Conservation (phyloP, 2,888 invertebrate genomes). For the Nomada ferruginata region DNA sequence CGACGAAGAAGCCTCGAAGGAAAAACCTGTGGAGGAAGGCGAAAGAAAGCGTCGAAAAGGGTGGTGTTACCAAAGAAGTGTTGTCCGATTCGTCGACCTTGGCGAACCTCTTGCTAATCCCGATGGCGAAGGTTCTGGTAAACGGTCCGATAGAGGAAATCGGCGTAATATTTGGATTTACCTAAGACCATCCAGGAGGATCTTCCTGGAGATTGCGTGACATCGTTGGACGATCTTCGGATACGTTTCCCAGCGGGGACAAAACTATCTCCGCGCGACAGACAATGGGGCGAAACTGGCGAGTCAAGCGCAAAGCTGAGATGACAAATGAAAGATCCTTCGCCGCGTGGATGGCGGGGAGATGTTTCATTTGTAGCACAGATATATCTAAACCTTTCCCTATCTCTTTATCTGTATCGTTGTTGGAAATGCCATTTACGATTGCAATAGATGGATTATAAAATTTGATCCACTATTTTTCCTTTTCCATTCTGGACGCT, state of each 20-base stretch:
- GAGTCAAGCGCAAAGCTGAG: slow-evolving; percentile 79
- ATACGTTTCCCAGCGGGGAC: slow-evolving; percentile 56
- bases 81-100: slow-evolving; percentile 51
- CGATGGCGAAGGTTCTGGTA: neutral
- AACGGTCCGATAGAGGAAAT: neutral
- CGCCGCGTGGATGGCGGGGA: slow-evolving; percentile 31
- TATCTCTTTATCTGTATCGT: neutral
- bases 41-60: slow-evolving; percentile 27
- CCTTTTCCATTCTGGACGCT: too few relatives aligned
- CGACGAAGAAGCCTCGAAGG: slow-evolving; percentile 43
- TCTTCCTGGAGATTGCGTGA: neutral
- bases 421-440: too few relatives aligned
- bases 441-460: too few relatives aligned
- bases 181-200: neutral
- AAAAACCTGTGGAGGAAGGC: slow-evolving; percentile 34
- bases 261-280: slow-evolving; percentile 71
- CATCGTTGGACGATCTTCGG: slow-evolving; percentile 1
- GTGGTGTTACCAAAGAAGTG: slow-evolving; percentile 30
- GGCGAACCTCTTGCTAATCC: slow-evolving; percentile 2
- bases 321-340: slow-evolving; percentile 78
- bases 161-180: too few relatives aligned
- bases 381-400: slow-evolving; percentile 42
- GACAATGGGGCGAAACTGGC: slow-evolving; percentile 75
- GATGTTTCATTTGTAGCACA: slow-evolving; percentile 69
- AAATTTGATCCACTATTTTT: too few relatives aligned